phyloP scores from a whole-genome alignment of 2,113 vertebrate genomes.

The Aspiorhynchus laticeps region DNA sequence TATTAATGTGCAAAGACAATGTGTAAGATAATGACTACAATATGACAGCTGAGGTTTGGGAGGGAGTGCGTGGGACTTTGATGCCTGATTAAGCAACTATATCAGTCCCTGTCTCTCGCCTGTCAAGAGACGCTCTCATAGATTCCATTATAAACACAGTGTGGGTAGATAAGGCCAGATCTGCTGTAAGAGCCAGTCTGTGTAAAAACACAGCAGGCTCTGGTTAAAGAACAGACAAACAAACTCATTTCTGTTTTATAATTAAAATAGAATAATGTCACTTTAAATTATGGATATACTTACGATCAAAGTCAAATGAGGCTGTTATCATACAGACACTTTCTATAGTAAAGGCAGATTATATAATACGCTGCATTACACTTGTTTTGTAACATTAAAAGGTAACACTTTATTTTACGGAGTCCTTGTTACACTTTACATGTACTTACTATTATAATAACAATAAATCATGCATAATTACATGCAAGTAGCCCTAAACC shows the following conservation, averaged over 20 bases:
- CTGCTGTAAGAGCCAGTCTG: not conserved
- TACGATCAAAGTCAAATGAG: not conserved
- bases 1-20: constrained; percentile 35
- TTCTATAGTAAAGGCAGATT: not conserved
- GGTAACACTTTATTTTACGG: too few species aligned
- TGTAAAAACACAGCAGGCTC: not conserved
- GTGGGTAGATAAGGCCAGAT: constrained; percentile 39
- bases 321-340: not conserved
- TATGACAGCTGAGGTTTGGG: constrained; percentile 33
- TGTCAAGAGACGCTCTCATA: constrained; percentile 34
- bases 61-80: constrained; percentile 24
- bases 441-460: too few species aligned
- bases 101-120: constrained; percentile 35
- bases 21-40: constrained; percentile 26
- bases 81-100: constrained; percentile 41
- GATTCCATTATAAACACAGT: constrained; percentile 38
- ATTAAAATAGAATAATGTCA: not conserved
- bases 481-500: too few species aligned
- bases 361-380: not conserved
- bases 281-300: not conserved
- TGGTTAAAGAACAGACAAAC: not conserved
- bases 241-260: not conserved
- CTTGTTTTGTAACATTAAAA: not conserved
- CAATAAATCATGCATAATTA: too few species aligned
- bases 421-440: too few species aligned